These are phyloP conservation scores for Salticus scenicus DNA, from an alignment of 2,888 invertebrate species.

Conservation along the genomic window DNA sequence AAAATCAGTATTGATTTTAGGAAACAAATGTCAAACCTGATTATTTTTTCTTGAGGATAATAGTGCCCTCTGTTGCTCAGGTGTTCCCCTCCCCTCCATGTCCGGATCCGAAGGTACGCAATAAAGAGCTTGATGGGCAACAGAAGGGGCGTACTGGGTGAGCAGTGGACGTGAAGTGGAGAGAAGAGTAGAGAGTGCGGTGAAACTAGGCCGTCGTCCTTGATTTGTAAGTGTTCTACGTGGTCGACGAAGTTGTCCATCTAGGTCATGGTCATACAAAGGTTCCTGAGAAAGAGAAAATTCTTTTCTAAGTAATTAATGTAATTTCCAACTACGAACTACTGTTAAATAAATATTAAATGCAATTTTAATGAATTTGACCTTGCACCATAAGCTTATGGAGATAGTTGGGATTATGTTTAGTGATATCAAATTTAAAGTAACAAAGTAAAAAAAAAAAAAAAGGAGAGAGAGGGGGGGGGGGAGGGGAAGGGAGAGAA, in stretches of 20 bases:
- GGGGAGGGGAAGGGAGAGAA: too few species aligned
- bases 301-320: not conserved
- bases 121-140: constrained; percentile 48
- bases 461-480: too few species aligned
- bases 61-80: constrained; percentile 59
- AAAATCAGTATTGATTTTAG: too few species aligned
- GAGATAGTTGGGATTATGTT: too few species aligned
- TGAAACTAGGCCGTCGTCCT: constrained; percentile 67
- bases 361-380: too few species aligned
- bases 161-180: constrained; percentile 62
- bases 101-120: constrained; percentile 61
- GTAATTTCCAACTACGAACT: too few species aligned
- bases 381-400: too few species aligned
- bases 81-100: constrained; percentile 42
- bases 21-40: too few species aligned
- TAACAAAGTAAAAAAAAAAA: too few species aligned
- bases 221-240: constrained; percentile 72
- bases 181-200: constrained; percentile 54
- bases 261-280: constrained; percentile 74
- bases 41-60: constrained; percentile 56
- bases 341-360: too few species aligned
- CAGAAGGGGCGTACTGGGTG: constrained; percentile 54
- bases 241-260: constrained; percentile 74
- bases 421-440: too few species aligned
- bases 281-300: constrained; percentile 12